Evolutionary conservation across 2,113 vertebrate genomes (phyloP).

Genomic region (Callipepla squamata): DNA sequence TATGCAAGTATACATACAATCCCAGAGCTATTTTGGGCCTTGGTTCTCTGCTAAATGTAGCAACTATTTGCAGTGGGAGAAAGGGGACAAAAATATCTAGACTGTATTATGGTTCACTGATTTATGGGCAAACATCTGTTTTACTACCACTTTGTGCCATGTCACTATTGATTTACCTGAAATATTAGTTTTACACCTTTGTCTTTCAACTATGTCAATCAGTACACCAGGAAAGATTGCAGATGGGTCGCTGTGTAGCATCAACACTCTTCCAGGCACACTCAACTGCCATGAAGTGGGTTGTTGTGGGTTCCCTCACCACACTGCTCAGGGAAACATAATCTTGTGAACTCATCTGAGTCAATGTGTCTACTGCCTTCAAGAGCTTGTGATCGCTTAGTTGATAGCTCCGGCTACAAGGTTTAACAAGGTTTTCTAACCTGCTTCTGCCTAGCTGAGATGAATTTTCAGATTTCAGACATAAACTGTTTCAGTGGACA

Average conservation of each 20-base stretch:
- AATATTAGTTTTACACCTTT: neutral
- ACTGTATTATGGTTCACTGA: neutral
- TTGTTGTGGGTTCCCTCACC: neutral
- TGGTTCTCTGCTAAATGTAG: neutral
- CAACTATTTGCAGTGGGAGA: neutral
- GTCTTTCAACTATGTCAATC: neutral
- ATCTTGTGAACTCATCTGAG: neutral
- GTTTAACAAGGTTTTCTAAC: neutral
- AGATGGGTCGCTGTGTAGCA: neutral
- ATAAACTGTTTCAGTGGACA: neutral
- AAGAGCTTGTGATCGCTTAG: neutral
- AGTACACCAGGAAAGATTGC: neutral
- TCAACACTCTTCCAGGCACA: neutral
- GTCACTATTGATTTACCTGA: neutral
- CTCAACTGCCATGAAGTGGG: neutral
- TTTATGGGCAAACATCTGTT: neutral
- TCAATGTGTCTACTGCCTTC: neutral
- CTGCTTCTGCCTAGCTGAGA: neutral
- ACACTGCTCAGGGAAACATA: neutral
- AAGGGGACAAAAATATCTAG: neutral
- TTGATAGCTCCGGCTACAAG: neutral
- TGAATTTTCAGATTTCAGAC: neutral
- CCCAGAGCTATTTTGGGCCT: neutral
- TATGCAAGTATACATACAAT: rapidly evolving
- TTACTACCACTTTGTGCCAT: neutral